A percentile compares a stretch with the other conserved stretches of the same genome.
Evolutionary conservation across 2,113 vertebrate genomes (phyloP).

Genomic region (Eudyptes chrysolophus): DNA sequence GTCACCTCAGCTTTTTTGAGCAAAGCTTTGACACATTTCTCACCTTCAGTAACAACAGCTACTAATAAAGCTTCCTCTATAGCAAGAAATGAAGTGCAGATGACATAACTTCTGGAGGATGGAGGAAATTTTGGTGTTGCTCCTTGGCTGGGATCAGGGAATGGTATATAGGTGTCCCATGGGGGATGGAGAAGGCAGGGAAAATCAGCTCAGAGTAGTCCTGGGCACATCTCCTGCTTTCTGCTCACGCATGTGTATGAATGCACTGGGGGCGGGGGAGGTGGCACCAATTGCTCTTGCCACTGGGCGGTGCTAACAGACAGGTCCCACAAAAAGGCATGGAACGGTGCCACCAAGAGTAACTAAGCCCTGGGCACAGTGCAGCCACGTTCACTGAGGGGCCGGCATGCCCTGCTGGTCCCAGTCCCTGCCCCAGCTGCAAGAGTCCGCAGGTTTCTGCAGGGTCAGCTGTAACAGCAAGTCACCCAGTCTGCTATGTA

Average conservation of each 20-base stretch:
- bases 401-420: too few relatives aligned
- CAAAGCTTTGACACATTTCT: neutral
- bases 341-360: neutral
- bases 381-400: accelerated
- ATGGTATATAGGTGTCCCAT: neutral
- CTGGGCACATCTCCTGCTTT: neutral
- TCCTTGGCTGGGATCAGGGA: neutral
- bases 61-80: neutral
- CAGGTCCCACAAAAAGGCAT: accelerated
- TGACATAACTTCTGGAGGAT: neutral
- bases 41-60: neutral
- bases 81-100: neutral
- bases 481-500: accelerated
- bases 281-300: accelerated
- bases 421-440: neutral
- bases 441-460: neutral
- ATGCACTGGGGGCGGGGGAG: too few relatives aligned
- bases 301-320: neutral
- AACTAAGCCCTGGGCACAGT: neutral
- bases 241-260: accelerated
- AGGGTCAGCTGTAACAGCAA: neutral
- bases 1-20: neutral
- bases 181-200: neutral
- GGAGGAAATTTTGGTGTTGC: neutral
- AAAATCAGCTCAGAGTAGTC: neutral